phyloP scores from a whole-genome alignment of 2,113 vertebrate genomes.

The Electrona antarctica region DNA sequence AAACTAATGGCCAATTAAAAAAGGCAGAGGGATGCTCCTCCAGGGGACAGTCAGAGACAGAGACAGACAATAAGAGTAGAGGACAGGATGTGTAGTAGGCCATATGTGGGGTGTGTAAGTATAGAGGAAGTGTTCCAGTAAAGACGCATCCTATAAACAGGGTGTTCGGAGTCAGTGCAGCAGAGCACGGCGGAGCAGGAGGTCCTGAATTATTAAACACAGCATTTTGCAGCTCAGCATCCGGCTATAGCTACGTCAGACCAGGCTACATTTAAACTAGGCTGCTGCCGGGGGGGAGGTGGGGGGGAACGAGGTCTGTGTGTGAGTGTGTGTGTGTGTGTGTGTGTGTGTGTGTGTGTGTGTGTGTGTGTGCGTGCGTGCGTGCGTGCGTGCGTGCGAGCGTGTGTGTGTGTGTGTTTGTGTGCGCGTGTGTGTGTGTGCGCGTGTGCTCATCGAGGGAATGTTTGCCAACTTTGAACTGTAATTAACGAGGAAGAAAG shows the following conservation, averaged over 20 bases:
- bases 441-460: neutral
- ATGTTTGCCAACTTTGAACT: slow-evolving; percentile 14
- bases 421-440: neutral
- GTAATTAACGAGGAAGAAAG: slow-evolving; percentile 38
- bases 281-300: slow-evolving; percentile 33
- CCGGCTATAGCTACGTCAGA: slow-evolving; percentile 44
- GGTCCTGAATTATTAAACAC: slow-evolving; percentile 79
- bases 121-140: slow-evolving; percentile 39
- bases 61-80: neutral
- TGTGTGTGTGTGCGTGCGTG: neutral
- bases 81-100: neutral
- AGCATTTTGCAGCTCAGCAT: slow-evolving; percentile 70
- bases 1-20: neutral
- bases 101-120: neutral
- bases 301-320: neutral
- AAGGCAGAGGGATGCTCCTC: slow-evolving; percentile 10
- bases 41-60: neutral
- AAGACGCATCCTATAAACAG: slow-evolving; percentile 38
- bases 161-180: slow-evolving; percentile 47
- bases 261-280: slow-evolving; percentile 28
- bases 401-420: slow-evolving; percentile 10
- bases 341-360: slow-evolving; percentile 13
- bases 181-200: slow-evolving; percentile 31
- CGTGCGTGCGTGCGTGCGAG: neutral
- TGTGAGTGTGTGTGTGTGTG: slow-evolving; percentile 2